Conservation (phyloP, 1,140 invertebrate genomes). For the Tenebrio molitor region DNA sequence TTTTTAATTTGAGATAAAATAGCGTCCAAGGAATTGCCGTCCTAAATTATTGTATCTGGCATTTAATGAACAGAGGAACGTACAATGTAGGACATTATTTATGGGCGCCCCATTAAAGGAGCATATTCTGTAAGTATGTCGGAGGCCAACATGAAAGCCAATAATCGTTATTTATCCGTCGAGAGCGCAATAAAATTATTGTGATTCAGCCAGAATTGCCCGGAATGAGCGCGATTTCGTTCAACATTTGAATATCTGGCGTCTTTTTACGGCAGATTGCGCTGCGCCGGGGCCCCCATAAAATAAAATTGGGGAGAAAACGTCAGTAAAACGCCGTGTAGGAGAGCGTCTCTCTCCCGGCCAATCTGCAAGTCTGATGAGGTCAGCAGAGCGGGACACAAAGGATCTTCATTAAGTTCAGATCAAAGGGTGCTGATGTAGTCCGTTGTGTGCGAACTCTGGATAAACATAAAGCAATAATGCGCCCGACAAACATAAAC, state of each 20-base stretch:
- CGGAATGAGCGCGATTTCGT: slow-evolving; percentile 21
- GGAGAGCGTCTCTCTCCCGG: slow-evolving; percentile 12
- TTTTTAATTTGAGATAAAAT: neutral
- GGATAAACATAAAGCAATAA: slow-evolving; percentile 20
- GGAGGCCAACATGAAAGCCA: slow-evolving; percentile 30
- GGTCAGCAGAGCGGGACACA: slow-evolving; percentile 38
- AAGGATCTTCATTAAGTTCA: slow-evolving; percentile 40
- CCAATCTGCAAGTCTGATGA: slow-evolving; percentile 46
- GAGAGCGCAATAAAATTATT: slow-evolving; percentile 44
- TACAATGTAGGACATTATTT: slow-evolving; percentile 11
- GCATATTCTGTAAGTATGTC: slow-evolving; percentile 15
- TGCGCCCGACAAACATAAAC: neutral
- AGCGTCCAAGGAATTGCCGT: neutral
- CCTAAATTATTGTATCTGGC: neutral
- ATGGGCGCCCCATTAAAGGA: slow-evolving; percentile 1
- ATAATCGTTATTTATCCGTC: slow-evolving; percentile 44
- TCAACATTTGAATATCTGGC: slow-evolving; percentile 48
- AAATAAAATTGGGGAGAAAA: slow-evolving; percentile 51
- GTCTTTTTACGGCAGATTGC: slow-evolving; percentile 45
- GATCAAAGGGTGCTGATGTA: slow-evolving; percentile 43
- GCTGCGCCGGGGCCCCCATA: slow-evolving; percentile 3
- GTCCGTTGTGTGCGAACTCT: slow-evolving; percentile 4
- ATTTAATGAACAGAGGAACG: neutral
- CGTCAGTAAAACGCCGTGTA: slow-evolving; percentile 42
- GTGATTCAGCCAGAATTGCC: slow-evolving; percentile 35